phyloP scores from a whole-genome alignment of 2,797 vertebrate species.

The Pristis pectinata region DNA sequence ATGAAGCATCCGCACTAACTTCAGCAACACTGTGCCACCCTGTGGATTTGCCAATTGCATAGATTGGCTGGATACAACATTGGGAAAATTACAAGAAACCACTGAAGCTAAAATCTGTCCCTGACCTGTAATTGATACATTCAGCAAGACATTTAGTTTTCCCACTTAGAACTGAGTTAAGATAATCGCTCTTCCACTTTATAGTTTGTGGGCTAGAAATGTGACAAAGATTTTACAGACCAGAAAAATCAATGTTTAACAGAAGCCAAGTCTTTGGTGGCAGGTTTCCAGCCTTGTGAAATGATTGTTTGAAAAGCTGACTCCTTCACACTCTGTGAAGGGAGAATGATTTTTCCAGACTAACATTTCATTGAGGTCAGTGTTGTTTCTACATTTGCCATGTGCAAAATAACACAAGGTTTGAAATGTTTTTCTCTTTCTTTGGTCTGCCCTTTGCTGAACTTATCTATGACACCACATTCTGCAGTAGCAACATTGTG shows the following conservation, averaged over 20 bases:
- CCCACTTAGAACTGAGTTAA: not conserved
- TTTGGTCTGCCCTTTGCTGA: too few species aligned
- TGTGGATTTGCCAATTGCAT: too few species aligned
- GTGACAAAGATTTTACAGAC: not conserved
- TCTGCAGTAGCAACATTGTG: too few species aligned
- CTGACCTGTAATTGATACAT: not conserved
- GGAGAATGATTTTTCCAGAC: not conserved
- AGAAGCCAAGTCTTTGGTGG: constrained; percentile 6
- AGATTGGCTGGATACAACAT: not conserved
- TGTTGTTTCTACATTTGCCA: too few species aligned
- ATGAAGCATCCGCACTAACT: too few species aligned
- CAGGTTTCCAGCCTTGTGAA: not conserved
- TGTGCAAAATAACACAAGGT: too few species aligned
- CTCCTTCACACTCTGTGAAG: not conserved
- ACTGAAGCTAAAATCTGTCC: not conserved
- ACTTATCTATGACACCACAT: too few species aligned
- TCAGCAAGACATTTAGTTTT: not conserved
- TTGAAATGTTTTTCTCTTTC: too few species aligned
- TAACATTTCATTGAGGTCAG: not conserved
- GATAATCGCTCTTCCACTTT: not conserved
- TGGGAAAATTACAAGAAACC: not conserved
- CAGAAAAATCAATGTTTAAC: constrained; percentile 4
- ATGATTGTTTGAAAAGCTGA: not conserved
- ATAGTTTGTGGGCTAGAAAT: not conserved
- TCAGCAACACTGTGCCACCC: too few species aligned